Percentiles rank a stretch among this genome's conserved stretches.
Conservation (phyloP, 1,140 invertebrate species). For the Spodoptera frugiperda region DNA sequence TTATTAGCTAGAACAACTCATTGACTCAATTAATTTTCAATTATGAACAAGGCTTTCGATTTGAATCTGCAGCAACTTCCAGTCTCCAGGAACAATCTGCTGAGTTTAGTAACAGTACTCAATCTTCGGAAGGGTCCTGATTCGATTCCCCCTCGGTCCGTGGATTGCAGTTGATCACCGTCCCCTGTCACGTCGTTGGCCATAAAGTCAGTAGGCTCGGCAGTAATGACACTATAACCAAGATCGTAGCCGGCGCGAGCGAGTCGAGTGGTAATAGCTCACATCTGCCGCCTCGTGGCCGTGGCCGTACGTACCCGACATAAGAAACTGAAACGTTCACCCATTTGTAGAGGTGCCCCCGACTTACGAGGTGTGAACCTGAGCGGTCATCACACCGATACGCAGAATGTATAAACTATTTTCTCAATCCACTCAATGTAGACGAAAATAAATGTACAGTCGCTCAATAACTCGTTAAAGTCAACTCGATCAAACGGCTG, state of each 20-base stretch:
- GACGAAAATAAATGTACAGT: not conserved
- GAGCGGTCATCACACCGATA: not conserved
- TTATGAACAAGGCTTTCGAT: not conserved
- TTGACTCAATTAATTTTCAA: not conserved
- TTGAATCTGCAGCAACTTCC: not conserved
- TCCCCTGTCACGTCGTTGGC: conserved; percentile 15
- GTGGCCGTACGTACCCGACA: too few relatives aligned
- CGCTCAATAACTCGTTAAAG: not conserved
- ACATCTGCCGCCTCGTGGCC: conserved; percentile 17
- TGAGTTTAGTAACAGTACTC: not conserved
- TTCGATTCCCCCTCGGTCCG: conserved; percentile 11
- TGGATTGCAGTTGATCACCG: conserved; percentile 37
- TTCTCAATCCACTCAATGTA: not conserved
- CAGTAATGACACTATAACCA: conserved; percentile 19
- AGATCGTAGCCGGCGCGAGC: conserved; percentile 9
- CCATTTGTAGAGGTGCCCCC: not conserved
- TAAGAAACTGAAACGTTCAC: not conserved
- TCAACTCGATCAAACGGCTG: not conserved
- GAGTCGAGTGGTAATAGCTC: conserved; percentile 12
- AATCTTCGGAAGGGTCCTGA: conserved; percentile 19
- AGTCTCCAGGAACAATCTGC: conserved; percentile 6
- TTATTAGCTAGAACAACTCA: too few relatives aligned
- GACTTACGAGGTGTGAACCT: not conserved
- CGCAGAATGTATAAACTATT: not conserved
- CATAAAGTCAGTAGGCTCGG: conserved; percentile 23